These are phyloP conservation scores for Hyperopisus bebe DNA, from an alignment of 2,113 vertebrate species.

Conservation along the genomic window DNA sequence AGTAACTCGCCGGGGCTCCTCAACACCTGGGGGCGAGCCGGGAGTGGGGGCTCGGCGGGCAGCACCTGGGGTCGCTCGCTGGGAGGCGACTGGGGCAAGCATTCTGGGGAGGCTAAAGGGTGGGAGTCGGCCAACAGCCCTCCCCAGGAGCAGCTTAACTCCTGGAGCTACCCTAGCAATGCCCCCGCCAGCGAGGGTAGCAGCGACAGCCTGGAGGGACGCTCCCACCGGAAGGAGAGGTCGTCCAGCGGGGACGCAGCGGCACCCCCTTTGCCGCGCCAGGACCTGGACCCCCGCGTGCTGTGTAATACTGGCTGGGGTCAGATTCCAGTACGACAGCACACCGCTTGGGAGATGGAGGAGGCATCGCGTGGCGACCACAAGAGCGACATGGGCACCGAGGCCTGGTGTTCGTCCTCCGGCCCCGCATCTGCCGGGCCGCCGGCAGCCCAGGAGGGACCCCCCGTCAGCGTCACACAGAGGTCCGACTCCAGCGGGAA, in stretches of 20 bases:
- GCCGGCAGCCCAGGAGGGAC: conserved; percentile 41
- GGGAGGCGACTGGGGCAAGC: conserved; percentile 70
- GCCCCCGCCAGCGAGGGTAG: conserved; percentile 82
- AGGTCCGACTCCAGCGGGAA: conserved; percentile 83
- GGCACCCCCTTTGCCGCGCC: conserved; percentile 68
- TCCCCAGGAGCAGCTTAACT: conserved; percentile 59
- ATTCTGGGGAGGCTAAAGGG: conserved; percentile 68
- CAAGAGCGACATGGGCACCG: conserved; percentile 78
- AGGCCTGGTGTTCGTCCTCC: conserved; percentile 72
- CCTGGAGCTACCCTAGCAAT: conserved; percentile 75
- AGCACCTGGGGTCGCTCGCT: conserved; percentile 73
- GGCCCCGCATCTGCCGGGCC: conserved; percentile 42
- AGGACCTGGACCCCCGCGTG: conserved; percentile 89
- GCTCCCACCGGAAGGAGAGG: conserved; percentile 59
- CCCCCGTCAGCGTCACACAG: conserved; percentile 50
- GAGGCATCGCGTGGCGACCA: conserved; percentile 72
- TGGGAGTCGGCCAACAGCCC: conserved; percentile 67
- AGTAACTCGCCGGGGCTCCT: conserved; percentile 68
- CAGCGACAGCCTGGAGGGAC: conserved; percentile 74
- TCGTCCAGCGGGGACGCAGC: conserved; percentile 57
- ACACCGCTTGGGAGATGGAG: conserved; percentile 98
- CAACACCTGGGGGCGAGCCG: conserved; percentile 75
- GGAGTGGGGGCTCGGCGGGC: conserved; percentile 65
- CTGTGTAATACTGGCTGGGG: conserved; percentile 95
- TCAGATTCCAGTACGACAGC: conserved; percentile 93